Evolutionary conservation across 92 coral and sea anemone genomes (phyloP), one percentile per base, ranked within the genome.

Genomic region (Palythoa grandis): DNA sequence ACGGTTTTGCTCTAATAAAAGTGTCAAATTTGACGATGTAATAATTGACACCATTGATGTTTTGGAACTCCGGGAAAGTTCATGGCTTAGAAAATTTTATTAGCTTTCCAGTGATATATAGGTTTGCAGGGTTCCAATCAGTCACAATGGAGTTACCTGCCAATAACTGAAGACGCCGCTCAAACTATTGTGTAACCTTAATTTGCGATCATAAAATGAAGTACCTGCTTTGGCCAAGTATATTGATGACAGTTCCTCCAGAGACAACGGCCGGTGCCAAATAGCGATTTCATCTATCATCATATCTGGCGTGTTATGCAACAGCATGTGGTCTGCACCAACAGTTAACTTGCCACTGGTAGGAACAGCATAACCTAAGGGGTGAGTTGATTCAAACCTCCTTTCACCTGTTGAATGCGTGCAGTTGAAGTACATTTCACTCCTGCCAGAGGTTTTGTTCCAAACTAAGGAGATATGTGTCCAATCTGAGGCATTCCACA

Each of bases 231-330:
- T 94, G 15, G 95, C 94, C 24, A 74, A n/a, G 87, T 89, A 90
- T 19, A 94, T 71, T 67, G 88, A 89, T 54, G 92, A 88, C 15
- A 94, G 29, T 13, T 92, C 96, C 50, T 90, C 85, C 19, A 17
- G 58, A 29, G 88, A 24, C 68, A 96, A 72, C 17, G 92, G 89
- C 4, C 71, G 86, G 58, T 92, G 80, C 98, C 98, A 96, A 11
- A 96, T 83, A 11, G 93, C 98, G 17, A 96, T 79, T 70, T 96
- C 98, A 54, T 96, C 98, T 35, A 96, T 90, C 60, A 56, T 90
- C 82, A 94, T 76, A 78, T 86, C 89, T 20, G 74, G 74, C 3
- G 88, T 88, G 77, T 91, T 94, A 15, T 72, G 79, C 54, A 87
- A 37, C 63, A 90, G 79, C 29, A 89, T 87, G 35, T 91, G 83